Evolutionary conservation across 2,113 vertebrate genomes (phyloP).

Genomic region (Galbula dea): DNA sequence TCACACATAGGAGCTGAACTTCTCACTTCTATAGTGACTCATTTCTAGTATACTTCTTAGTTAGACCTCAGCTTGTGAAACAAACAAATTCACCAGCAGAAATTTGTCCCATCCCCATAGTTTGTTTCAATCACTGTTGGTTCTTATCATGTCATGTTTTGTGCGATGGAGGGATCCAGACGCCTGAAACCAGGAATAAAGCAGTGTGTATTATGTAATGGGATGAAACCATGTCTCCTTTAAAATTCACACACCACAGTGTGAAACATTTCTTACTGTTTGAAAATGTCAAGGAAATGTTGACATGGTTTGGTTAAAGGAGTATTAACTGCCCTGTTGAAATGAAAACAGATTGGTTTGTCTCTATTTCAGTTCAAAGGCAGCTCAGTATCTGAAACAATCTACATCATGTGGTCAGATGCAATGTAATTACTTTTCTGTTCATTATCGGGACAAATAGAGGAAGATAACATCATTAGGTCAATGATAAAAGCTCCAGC

Average conservation of each 20-base stretch:
- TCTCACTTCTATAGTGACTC: slow-evolving; percentile 12
- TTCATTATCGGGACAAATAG: background rate
- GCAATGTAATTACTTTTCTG: background rate
- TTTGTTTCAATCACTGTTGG: background rate
- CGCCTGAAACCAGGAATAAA: background rate
- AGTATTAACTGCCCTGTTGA: background rate
- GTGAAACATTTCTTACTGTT: background rate
- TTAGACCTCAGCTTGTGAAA: background rate
- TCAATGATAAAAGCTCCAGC: background rate
- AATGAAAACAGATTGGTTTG: background rate
- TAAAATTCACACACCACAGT: background rate
- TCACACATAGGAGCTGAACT: slow-evolving; percentile 30
- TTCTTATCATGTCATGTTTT: background rate
- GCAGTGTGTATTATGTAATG: background rate
- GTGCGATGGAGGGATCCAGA: background rate
- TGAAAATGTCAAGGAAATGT: background rate
- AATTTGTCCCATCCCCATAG: background rate
- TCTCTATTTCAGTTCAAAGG: background rate
- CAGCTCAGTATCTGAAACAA: background rate
- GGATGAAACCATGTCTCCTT: background rate
- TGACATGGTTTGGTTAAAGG: background rate
- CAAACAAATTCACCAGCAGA: background rate
- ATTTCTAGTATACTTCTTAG: background rate
- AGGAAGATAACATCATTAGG: background rate
- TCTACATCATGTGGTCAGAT: background rate